These are phyloP conservation scores for Ceryle rudis DNA, from an alignment of 2,797 vertebrate genomes.

Conservation along the genomic window DNA sequence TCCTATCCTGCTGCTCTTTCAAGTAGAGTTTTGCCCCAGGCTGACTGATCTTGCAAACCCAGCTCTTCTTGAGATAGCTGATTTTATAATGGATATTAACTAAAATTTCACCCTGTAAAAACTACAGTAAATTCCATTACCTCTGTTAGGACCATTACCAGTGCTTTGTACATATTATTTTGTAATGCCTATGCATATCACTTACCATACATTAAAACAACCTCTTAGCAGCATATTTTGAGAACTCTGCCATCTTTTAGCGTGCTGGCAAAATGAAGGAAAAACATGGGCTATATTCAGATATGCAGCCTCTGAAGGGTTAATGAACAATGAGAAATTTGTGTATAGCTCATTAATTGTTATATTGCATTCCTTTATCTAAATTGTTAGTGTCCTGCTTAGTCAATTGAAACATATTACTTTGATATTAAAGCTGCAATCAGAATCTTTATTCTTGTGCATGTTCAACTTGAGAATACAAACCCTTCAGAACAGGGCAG, in stretches of 20 bases:
- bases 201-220: constrained; percentile 26
- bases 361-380: constrained; percentile 76
- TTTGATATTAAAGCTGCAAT: constrained; percentile 77
- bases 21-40: constrained; percentile 8
- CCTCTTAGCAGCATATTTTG: background rate
- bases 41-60: constrained; percentile 31
- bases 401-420: constrained; percentile 78
- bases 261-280: background rate
- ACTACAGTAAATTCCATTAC: constrained; percentile 40
- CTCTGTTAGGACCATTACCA: constrained; percentile 15
- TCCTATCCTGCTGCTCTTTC: constrained; percentile 17
- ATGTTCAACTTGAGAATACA: constrained; percentile 70
- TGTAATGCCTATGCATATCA: background rate
- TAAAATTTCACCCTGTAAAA: constrained; percentile 44
- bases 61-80: constrained; percentile 17
- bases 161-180: background rate
- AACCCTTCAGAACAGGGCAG: constrained; percentile 59
- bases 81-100: constrained; percentile 39
- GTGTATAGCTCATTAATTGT: constrained; percentile 78
- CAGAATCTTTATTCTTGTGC: constrained; percentile 73
- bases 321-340: constrained; percentile 69
- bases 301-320: constrained; percentile 55
- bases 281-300: background rate
- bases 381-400: constrained; percentile 77
- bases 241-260: background rate